Conservation (phyloP, 2,797 vertebrate genomes). For the Clarias fuscus region DNA sequence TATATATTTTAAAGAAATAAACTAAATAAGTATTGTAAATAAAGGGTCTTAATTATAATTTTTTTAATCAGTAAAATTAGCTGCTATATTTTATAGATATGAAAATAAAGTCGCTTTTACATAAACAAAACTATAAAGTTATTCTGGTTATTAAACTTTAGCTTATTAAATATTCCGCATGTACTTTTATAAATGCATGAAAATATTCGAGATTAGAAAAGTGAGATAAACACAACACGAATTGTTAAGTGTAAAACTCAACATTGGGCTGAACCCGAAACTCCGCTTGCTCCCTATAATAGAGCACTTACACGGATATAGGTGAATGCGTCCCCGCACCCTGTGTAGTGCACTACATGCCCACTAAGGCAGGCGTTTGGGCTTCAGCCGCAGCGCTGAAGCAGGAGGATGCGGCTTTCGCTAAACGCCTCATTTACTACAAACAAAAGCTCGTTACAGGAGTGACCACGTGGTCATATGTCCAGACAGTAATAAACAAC, state of each 20-base stretch:
- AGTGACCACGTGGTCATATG: background rate
- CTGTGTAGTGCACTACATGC: background rate
- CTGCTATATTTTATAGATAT: background rate
- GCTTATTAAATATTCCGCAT: background rate
- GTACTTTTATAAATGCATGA: background rate
- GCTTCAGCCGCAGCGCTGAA: background rate
- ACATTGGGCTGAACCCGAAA: background rate
- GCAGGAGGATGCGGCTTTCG: background rate
- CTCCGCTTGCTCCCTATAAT: background rate
- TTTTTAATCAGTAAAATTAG: background rate
- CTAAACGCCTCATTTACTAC: background rate
- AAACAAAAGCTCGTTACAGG: background rate
- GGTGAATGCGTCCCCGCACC: background rate
- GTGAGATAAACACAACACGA: background rate
- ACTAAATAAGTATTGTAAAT: background rate
- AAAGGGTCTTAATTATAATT: background rate
- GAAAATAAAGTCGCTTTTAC: background rate
- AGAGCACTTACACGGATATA: background rate
- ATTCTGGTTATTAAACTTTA: background rate
- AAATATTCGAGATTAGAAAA: background rate
- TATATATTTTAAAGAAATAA: background rate
- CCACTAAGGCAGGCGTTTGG: background rate
- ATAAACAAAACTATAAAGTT: background rate
- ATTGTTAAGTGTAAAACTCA: background rate
- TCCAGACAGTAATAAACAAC: background rate